phyloP scores from a whole-genome alignment of 2,797 vertebrate species.

The Vultur gryphus region DNA sequence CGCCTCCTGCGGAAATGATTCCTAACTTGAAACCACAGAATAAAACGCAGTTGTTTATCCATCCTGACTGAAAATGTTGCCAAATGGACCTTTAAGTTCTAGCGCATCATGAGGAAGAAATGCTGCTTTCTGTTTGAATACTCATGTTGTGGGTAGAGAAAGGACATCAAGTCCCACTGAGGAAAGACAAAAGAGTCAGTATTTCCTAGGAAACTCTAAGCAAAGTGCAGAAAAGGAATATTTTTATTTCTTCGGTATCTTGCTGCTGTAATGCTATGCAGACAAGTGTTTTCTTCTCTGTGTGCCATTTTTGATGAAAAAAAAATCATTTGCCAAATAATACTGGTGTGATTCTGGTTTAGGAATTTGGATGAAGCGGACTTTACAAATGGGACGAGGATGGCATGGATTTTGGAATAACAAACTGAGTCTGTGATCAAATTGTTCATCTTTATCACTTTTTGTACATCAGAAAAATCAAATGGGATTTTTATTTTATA shows the following conservation, averaged over 20 bases:
- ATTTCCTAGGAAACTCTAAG: slow-evolving; percentile 75
- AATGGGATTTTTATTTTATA: slow-evolving; percentile 98
- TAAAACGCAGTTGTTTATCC: slow-evolving; percentile 10
- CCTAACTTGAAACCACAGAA: slow-evolving; percentile 62
- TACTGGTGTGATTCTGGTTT: slow-evolving; percentile 76
- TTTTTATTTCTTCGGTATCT: slow-evolving; percentile 80
- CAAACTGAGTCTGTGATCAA: slow-evolving; percentile 84
- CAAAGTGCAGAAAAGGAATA: slow-evolving; percentile 75
- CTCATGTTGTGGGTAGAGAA: slow-evolving; percentile 62
- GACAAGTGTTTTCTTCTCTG: slow-evolving; percentile 85
- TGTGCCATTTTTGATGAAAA: slow-evolving; percentile 82
- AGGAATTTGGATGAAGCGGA: slow-evolving; percentile 74
- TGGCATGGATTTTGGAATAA: slow-evolving; percentile 78
- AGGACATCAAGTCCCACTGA: slow-evolving; percentile 62
- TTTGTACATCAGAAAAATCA: slow-evolving; percentile 97
- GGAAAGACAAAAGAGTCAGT: slow-evolving; percentile 54
- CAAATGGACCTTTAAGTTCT: slow-evolving; percentile 72
- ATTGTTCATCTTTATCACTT: slow-evolving; percentile 96
- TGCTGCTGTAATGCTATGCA: slow-evolving; percentile 97
- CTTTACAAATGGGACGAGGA: slow-evolving; percentile 74
- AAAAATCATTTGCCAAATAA: slow-evolving; percentile 87
- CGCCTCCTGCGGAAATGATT: slow-evolving; percentile 44
- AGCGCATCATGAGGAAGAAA: slow-evolving; percentile 63
- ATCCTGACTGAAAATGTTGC: slow-evolving; percentile 66
- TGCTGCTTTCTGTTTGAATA: slow-evolving; percentile 64